Evolutionary conservation across 2,113 vertebrate species (phyloP).

Genomic region (Neopipo cinnamomea): DNA sequence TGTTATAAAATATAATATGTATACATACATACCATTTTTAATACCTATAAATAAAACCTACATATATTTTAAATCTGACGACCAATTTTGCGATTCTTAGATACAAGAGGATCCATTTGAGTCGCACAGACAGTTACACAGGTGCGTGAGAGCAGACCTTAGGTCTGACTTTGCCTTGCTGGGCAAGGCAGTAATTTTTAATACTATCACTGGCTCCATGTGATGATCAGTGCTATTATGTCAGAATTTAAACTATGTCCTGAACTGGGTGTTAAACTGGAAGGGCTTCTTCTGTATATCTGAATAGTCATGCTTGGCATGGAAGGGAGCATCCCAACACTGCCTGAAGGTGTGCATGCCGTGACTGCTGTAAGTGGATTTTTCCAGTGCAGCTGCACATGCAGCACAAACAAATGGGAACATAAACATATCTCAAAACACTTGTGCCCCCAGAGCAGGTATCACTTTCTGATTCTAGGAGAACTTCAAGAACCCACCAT

Average conservation of each 20-base stretch:
- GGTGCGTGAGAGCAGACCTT: background rate
- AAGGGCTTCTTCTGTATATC: background rate
- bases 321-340: background rate
- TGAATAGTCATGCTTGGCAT: accelerated
- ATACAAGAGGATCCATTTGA: background rate
- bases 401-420: background rate
- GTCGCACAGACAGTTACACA: background rate
- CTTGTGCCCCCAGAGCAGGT: background rate
- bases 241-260: background rate
- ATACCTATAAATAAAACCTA: background rate
- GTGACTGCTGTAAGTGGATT: background rate
- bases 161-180: background rate
- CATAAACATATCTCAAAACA: background rate
- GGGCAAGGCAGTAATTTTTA: background rate
- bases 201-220: background rate
- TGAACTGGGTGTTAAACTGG: background rate
- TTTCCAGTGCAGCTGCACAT: background rate
- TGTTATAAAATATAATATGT: background rate
- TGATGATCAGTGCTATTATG: background rate
- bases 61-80: background rate
- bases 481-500: background rate
- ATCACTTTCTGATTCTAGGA: background rate
- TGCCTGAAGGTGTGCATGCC: background rate
- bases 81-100: background rate
- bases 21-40: background rate